phyloP scores from a whole-genome alignment of 2,888 invertebrate species.

The Rotaria socialis region DNA sequence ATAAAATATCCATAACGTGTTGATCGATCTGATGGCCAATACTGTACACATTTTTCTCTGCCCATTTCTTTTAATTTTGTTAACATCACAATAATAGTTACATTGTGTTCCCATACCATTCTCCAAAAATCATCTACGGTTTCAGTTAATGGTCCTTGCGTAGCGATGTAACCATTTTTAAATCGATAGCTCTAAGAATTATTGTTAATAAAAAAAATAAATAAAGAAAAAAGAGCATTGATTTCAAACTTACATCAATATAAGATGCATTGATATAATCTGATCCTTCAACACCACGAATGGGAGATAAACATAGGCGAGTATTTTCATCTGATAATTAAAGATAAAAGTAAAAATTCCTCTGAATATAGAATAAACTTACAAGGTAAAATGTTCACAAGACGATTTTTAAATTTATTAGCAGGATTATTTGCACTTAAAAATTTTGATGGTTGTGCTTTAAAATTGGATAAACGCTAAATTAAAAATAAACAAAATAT shows the following conservation, averaged over 20 bases:
- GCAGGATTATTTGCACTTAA: slow-evolving; percentile 89
- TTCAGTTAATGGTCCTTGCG: slow-evolving; percentile 87
- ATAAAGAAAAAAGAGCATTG: background rate
- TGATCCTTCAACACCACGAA: slow-evolving; percentile 64
- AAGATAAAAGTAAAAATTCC: background rate
- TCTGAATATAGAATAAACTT: slow-evolving; percentile 50
- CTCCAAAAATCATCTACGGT: slow-evolving; percentile 98
- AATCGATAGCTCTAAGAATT: slow-evolving; percentile 60
- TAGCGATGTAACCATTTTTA: slow-evolving; percentile 87
- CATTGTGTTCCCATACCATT: slow-evolving; percentile 99
- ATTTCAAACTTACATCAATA: slow-evolving; percentile 68
- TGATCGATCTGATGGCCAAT: slow-evolving; percentile 97
- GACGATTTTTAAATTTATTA: slow-evolving; percentile 95
- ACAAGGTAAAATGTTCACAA: slow-evolving; percentile 91
- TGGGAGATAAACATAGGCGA: background rate
- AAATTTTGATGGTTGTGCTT: slow-evolving; percentile 62
- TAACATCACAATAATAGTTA: slow-evolving; percentile 96
- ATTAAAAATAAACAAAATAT: background rate
- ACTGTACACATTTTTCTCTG: slow-evolving; percentile 94
- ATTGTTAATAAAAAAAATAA: too few species aligned
- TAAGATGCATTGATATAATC: slow-evolving; percentile 98
- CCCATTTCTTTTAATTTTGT: slow-evolving; percentile 97
- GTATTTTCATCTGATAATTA: background rate
- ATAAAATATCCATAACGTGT: slow-evolving; percentile 95
- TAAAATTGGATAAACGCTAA: slow-evolving; percentile 68